Evolutionary conservation across 1,140 invertebrate species (phyloP).

Genomic region (Sycobia sp.): DNA sequence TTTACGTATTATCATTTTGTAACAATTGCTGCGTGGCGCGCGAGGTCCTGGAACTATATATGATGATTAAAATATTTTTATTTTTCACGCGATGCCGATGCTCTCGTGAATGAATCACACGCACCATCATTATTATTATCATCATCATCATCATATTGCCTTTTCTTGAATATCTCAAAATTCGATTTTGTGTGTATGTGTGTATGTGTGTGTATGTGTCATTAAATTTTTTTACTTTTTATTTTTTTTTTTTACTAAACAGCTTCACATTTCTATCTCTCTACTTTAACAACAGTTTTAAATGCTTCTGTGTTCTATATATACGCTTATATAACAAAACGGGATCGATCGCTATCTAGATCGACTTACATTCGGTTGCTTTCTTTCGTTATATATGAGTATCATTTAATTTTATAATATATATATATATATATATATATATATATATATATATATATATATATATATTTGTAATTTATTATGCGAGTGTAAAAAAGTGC

Average conservation of each 20-base stretch:
- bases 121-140: too few relatives aligned
- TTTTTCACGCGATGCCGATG: too few relatives aligned
- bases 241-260: slow-evolving; percentile 8
- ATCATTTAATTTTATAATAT: slow-evolving; percentile 7
- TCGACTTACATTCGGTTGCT: slow-evolving; percentile 18
- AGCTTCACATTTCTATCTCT: slow-evolving; percentile 12
- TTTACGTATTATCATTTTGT: too few relatives aligned
- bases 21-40: too few relatives aligned
- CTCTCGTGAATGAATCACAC: too few relatives aligned
- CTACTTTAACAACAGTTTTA: slow-evolving; percentile 30
- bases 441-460: not conserved
- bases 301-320: slow-evolving; percentile 19
- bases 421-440: too few relatives aligned
- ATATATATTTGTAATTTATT: not conserved
- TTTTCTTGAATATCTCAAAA: slow-evolving; percentile 17
- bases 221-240: slow-evolving; percentile 22
- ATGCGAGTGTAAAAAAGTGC: slow-evolving; percentile 29
- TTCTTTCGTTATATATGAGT: slow-evolving; percentile 22
- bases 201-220: too few relatives aligned
- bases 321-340: slow-evolving; percentile 31
- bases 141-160: not conserved
- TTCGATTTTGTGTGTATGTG: too few relatives aligned
- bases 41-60: too few relatives aligned
- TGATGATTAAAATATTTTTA: too few relatives aligned
- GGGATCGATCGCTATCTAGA: slow-evolving; percentile 5